Conservation (phyloP, 2,888 invertebrate genomes). For the Aphidoletes aphidimyza region DNA sequence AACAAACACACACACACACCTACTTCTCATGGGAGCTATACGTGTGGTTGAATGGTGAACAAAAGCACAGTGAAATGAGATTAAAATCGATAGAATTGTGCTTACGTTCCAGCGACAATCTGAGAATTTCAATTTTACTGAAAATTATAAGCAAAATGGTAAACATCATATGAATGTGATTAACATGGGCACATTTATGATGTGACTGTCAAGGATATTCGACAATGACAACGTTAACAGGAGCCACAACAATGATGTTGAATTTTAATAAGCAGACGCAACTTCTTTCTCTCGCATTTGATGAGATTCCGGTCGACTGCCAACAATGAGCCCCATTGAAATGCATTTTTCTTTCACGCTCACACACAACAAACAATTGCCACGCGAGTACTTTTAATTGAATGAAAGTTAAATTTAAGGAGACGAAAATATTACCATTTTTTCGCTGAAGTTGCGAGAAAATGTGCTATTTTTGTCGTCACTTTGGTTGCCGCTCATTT, state of each 20-base stretch:
- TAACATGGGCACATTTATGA: not conserved
- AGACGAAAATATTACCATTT: not conserved
- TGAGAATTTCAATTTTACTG: not conserved
- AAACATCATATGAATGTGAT: not conserved
- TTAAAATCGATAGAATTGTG: not conserved
- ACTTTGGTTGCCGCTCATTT: not conserved
- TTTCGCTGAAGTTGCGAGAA: not conserved
- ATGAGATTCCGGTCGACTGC: no score
- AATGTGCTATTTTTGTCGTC: not conserved
- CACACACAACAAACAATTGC: not conserved
- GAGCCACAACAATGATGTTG: not conserved
- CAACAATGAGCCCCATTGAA: slow-evolving; percentile 3
- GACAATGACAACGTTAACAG: not conserved
- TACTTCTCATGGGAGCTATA: no score
- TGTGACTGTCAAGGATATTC: not conserved
- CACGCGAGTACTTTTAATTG: not conserved
- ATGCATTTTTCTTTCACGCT: slow-evolving; percentile 22
- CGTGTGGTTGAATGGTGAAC: no score
- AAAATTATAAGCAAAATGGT: no score
- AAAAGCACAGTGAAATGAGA: not conserved
- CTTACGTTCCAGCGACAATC: not conserved
- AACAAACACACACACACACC: not conserved
- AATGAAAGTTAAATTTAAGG: not conserved
- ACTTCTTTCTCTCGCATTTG: not conserved
- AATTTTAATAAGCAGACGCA: not conserved